Evolutionary conservation across 2,113 vertebrate genomes (phyloP).

Genomic region (Gorsachius goisagi): DNA sequence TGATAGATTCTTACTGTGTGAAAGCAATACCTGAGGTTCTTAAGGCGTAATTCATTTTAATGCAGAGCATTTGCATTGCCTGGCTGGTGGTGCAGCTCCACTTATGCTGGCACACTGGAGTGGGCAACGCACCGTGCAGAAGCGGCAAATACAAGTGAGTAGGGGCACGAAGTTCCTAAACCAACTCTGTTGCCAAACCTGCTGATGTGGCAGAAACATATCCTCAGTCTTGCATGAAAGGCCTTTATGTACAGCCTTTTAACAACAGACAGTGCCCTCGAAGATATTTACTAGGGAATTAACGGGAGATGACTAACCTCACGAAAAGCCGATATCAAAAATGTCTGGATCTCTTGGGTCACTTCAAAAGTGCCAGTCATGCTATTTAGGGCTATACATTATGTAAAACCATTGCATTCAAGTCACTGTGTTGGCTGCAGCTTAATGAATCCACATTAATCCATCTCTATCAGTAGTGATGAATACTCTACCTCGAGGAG

Average conservation of each 20-base stretch:
- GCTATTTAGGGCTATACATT: not conserved
- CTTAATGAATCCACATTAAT: slow-evolving; percentile 45
- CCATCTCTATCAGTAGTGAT: slow-evolving; percentile 8
- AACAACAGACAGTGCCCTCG: not conserved
- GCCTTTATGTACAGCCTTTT: not conserved
- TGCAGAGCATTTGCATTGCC: not conserved
- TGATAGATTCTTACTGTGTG: not conserved
- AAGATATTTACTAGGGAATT: slow-evolving; percentile 39
- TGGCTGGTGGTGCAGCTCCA: not conserved
- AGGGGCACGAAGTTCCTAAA: not conserved
- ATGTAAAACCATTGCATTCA: not conserved
- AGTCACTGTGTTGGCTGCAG: slow-evolving; percentile 22
- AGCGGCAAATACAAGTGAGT: not conserved
- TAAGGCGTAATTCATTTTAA: not conserved
- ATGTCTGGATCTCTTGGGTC: slow-evolving; percentile 1
- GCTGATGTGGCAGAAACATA: not conserved
- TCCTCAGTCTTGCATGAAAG: not conserved
- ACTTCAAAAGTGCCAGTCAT: not conserved
- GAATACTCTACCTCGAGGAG: slow-evolving; percentile 32
- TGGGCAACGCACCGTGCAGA: rapidly evolving
- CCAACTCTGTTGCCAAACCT: not conserved
- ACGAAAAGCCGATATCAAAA: slow-evolving; percentile 20
- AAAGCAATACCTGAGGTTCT: not conserved
- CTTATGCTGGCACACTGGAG: not conserved
- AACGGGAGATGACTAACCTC: slow-evolving; percentile 16